These are phyloP conservation scores for Zosterops japonicus DNA, from an alignment of 2,113 vertebrate species.

Conservation along the genomic window DNA sequence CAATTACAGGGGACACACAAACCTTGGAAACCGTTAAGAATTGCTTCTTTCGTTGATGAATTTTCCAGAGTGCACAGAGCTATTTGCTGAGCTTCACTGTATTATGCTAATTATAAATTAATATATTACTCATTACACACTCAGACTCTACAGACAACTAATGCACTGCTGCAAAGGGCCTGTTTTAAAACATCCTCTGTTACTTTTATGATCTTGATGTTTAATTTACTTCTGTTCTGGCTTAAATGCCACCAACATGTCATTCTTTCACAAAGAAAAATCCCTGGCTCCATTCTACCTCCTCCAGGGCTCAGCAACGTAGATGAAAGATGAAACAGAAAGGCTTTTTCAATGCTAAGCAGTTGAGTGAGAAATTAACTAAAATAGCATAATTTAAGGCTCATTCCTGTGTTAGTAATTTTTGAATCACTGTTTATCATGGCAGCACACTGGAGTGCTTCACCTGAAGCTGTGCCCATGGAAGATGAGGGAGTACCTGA, in stretches of 20 bases:
- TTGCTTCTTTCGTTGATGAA: conserved; percentile 56
- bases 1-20: conserved; percentile 44
- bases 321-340: background rate
- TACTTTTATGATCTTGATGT: conserved; percentile 47
- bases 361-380: background rate
- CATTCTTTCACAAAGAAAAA: background rate
- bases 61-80: conserved; percentile 49
- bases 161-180: conserved; percentile 47
- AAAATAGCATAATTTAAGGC: background rate
- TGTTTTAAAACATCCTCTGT: conserved; percentile 42
- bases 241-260: conserved; percentile 33
- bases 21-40: conserved; percentile 62
- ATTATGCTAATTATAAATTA: conserved; percentile 72
- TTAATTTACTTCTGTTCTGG: conserved; percentile 54
- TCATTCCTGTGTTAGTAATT: background rate
- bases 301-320: background rate
- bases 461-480: background rate
- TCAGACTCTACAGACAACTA: conserved; percentile 52
- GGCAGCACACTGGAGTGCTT: background rate
- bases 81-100: conserved; percentile 62
- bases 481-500: background rate
- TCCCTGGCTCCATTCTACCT: background rate
- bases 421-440: background rate
- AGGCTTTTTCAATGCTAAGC: background rate
- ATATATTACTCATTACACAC: conserved; percentile 70